Conservation (phyloP, 2,888 invertebrate genomes). For the Caenorhabditis macrosperma region DNA sequence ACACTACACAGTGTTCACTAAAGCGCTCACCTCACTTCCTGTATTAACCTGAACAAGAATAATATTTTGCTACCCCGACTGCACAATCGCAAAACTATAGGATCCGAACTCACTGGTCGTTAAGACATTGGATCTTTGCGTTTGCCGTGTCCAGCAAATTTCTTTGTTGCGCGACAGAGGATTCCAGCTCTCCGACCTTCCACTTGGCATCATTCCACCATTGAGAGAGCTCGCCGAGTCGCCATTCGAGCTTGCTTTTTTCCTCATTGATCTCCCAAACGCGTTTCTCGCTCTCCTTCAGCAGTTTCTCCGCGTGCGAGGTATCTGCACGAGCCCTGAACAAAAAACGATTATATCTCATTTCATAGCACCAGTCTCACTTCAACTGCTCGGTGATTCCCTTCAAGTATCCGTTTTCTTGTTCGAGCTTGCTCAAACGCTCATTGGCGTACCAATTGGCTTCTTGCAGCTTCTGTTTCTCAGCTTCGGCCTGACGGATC, state of each 20-base stretch:
- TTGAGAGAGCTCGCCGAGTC: constrained; percentile 71
- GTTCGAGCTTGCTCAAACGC: constrained; percentile 61
- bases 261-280: constrained; percentile 69
- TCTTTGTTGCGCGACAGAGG: constrained; percentile 69
- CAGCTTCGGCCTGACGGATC: constrained; percentile 56
- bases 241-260: constrained; percentile 72
- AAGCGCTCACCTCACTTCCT: constrained; percentile 59
- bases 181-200: constrained; percentile 74
- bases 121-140: constrained; percentile 64
- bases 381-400: constrained; percentile 66
- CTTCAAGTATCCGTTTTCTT: constrained; percentile 66
- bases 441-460: constrained; percentile 67
- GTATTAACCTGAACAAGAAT: constrained; percentile 54
- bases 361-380: constrained; percentile 10
- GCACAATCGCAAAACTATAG: background rate
- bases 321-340: constrained; percentile 58
- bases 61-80: too few species aligned
- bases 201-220: constrained; percentile 75
- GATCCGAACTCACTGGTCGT: constrained; percentile 60
- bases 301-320: constrained; percentile 56
- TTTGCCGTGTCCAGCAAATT: constrained; percentile 69
- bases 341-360: background rate
- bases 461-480: constrained; percentile 66
- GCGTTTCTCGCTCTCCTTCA: constrained; percentile 64
- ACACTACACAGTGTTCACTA: background rate